Evolutionary conservation across 2,888 invertebrate genomes (phyloP), one percentile per base, ranked within the genome.

Genomic region (Cosmopolites sordidus): DNA sequence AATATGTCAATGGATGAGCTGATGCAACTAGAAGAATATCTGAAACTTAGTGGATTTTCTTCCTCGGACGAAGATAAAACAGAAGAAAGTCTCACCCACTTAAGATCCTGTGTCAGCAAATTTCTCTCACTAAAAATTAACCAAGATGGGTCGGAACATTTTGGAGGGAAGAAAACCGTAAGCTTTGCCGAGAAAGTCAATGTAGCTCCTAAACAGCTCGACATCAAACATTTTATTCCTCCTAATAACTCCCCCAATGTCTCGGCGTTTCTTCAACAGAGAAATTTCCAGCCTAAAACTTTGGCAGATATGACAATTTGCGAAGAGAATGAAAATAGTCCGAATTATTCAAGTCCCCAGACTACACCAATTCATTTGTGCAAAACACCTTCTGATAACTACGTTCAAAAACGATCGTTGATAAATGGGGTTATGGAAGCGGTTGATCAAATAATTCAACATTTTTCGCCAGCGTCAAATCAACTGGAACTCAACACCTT

Each of bases 231-330:
- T 39, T 65, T 65, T 64, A 75, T 79, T 38, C 84, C 86, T 56
- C 87, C 87, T 54, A 87, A 86, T 58, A 87, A 87, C 71, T 87
- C 87, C 39, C 86, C 87, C 43, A 86, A 86, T 72, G 83, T 86
- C 60, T 85, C 86, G 43, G 78, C 80, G 50, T 78, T 84, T 68
- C 49, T 62, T 4, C 77, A 67, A 46, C 80, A 69, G 49, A 78
- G 79, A 64, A 78, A 76, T 64, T 81, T 79, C 70, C 81, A 80
- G 22, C 47, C 55, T 5, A 58, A 58, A 46, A 50, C 49, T 15
- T 67, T 82, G 61, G 79, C 79, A 5, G 82, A 82, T 66, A 80
- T 82, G 66, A 81, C 82, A n/a, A 82, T 83, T 60, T 79, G 81
- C 64, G 83, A 82, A 70, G 82, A 83, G 73, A 79, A 77, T 48